Evolutionary conservation across 2,888 invertebrate genomes (phyloP).

Genomic region (Morpho helenor): DNA sequence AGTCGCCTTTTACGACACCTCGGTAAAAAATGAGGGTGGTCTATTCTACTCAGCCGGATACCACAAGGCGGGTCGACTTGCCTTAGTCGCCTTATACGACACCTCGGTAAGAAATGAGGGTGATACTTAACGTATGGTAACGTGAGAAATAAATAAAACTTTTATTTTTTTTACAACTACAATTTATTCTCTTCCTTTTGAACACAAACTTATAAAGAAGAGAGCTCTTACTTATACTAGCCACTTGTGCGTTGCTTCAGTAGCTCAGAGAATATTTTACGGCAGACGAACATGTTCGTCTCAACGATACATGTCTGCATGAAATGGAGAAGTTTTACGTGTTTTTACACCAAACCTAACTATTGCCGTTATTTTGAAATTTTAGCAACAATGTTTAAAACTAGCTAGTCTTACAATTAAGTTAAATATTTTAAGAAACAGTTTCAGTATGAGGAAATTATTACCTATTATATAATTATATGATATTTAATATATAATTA

Average conservation of each 20-base stretch:
- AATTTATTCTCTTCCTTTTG: not conserved
- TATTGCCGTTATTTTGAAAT: conserved; percentile 17
- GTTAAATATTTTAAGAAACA: not conserved
- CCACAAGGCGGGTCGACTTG: too few relatives aligned
- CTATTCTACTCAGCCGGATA: too few relatives aligned
- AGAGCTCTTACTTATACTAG: conserved; percentile 45
- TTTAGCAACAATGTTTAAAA: conserved; percentile 16
- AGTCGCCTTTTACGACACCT: too few relatives aligned
- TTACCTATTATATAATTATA: too few relatives aligned
- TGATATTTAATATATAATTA: too few relatives aligned
- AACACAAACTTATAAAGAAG: not conserved
- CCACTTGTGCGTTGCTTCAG: conserved; percentile 48
- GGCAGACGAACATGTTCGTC: conserved; percentile 47
- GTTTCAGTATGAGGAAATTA: too few relatives aligned
- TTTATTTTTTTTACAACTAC: too few relatives aligned
- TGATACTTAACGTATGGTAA: too few relatives aligned
- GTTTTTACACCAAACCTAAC: conserved; percentile 30
- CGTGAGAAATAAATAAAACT: too few relatives aligned
- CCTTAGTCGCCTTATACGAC: too few relatives aligned
- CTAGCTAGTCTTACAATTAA: not conserved
- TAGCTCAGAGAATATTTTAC: conserved; percentile 58
- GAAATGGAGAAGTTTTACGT: conserved; percentile 63
- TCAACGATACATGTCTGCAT: conserved; percentile 60
- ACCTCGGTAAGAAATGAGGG: too few relatives aligned
- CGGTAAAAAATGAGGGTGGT: too few relatives aligned